phyloP scores from a whole-genome alignment of 1,140 invertebrate genomes.

The Radopholus similis region DNA sequence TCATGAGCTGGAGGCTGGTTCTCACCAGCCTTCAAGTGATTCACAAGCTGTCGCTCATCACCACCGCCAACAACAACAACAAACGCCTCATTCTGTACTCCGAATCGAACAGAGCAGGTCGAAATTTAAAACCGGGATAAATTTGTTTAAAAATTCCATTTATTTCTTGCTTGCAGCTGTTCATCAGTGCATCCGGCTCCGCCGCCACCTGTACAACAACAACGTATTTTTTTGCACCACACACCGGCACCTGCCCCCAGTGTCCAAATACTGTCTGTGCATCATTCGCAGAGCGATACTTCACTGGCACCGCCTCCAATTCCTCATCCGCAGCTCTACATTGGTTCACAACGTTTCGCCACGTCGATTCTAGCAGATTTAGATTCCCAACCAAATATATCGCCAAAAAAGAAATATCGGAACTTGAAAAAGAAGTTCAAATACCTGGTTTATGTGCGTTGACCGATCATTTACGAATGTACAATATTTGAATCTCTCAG shows the following conservation, averaged over 20 bases:
- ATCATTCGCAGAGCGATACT: not conserved
- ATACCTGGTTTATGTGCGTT: conserved; percentile 53
- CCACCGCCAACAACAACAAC: conserved; percentile 3
- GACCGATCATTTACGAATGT: not conserved
- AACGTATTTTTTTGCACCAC: conserved; percentile 22
- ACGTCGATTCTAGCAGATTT: conserved; percentile 8
- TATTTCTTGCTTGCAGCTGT: not conserved
- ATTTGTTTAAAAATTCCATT: not conserved
- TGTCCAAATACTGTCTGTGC: not conserved
- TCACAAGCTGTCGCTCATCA: too few relatives aligned
- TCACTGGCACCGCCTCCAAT: not conserved
- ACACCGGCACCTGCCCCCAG: not conserved
- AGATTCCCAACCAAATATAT: conserved; percentile 7
- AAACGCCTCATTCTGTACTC: not conserved
- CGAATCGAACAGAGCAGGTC: not conserved
- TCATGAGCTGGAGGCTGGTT: too few relatives aligned
- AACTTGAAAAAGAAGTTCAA: conserved; percentile 50
- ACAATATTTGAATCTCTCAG: conserved; percentile 27
- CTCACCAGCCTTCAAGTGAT: too few relatives aligned
- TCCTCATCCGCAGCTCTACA: conserved; percentile 8
- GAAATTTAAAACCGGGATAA: not conserved
- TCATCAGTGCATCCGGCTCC: not conserved
- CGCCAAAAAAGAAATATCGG: conserved; percentile 45
- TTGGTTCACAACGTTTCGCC: conserved; percentile 30
- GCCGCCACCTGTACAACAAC: not conserved